Percentiles rank a stretch among this genome's conserved stretches.
Conservation (phyloP, 2,888 invertebrate genomes). For the Hirtodrosophila cameraria region DNA sequence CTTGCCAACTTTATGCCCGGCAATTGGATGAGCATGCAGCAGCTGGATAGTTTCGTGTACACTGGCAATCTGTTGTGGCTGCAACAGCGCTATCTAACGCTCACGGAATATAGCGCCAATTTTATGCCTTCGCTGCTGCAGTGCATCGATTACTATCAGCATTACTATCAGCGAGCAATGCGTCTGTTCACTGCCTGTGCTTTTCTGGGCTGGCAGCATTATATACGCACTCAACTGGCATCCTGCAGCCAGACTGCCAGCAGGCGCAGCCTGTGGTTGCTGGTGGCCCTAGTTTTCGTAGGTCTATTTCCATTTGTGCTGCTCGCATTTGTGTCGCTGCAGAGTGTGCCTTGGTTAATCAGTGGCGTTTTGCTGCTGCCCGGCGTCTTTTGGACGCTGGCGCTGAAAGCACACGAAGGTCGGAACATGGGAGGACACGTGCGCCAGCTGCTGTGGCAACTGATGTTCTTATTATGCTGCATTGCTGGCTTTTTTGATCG, state of each 20-base stretch:
- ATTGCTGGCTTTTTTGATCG: constrained; percentile 67
- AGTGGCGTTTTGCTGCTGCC: constrained; percentile 88
- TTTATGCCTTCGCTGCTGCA: constrained; percentile 88
- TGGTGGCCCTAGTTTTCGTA: not conserved
- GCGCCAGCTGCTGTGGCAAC: constrained; percentile 72
- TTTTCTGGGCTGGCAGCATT: constrained; percentile 89
- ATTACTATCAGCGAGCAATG: constrained; percentile 91
- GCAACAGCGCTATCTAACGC: constrained; percentile 25
- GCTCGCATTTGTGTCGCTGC: constrained; percentile 84
- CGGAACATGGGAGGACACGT: not conserved
- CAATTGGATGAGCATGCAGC: constrained; percentile 47
- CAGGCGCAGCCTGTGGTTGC: not conserved
- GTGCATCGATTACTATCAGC: constrained; percentile 93
- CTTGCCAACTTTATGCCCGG: constrained; percentile 25
- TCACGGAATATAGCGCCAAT: constrained; percentile 85
- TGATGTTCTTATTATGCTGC: constrained; percentile 57
- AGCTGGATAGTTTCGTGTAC: constrained; percentile 37
- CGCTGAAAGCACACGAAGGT: constrained; percentile 15
- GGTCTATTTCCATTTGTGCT: constrained; percentile 8
- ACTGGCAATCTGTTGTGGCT: constrained; percentile 16
- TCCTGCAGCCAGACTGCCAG: no score
- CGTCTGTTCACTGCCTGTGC: constrained; percentile 87
- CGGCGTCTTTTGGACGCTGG: constrained; percentile 81
- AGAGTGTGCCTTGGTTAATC: constrained; percentile 87
- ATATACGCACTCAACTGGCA: constrained; percentile 82